Percentiles rank a stretch among this genome's conserved stretches.
These are phyloP conservation scores for Mesorhabditis spiculigera DNA, from an alignment of 2,888 invertebrate species.

Conservation along the genomic window DNA sequence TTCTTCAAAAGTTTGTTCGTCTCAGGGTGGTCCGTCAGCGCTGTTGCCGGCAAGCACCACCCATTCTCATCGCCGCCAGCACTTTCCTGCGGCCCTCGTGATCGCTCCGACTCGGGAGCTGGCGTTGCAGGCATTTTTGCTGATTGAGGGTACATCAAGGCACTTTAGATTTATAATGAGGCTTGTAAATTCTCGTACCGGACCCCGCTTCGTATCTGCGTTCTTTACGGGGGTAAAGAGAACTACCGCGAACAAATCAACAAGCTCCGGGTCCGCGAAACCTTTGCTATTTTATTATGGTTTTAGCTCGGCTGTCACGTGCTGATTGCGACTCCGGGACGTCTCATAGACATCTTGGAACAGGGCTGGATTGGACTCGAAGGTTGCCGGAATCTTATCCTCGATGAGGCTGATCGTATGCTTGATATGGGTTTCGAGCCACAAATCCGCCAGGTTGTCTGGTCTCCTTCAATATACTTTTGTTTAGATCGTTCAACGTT, in stretches of 20 bases:
- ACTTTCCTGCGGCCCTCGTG: constrained; percentile 90
- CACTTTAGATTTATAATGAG: constrained; percentile 73
- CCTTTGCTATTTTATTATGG: too few relatives aligned
- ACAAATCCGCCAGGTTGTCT: constrained; percentile 81
- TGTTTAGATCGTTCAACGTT: neutral
- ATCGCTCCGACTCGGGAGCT: constrained; percentile 97
- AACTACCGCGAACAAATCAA: constrained; percentile 59
- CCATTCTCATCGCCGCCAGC: constrained; percentile 72
- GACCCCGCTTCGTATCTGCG: constrained; percentile 89
- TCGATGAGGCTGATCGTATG: constrained; percentile 88
- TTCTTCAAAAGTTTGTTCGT: too few relatives aligned
- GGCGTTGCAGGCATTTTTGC: constrained; percentile 71
- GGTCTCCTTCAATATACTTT: constrained; percentile 64
- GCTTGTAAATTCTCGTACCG: constrained; percentile 96
- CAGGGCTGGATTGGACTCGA: constrained; percentile 92
- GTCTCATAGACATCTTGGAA: constrained; percentile 95
- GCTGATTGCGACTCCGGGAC: constrained; percentile 98
- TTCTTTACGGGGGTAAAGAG: constrained; percentile 83
- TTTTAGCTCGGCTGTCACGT: constrained; percentile 66
- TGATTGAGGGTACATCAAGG: too few relatives aligned
- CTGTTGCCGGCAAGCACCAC: too few relatives aligned
- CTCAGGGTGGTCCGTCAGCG: too few relatives aligned
- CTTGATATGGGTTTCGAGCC: constrained; percentile 99
- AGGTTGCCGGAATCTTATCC: constrained; percentile 92
- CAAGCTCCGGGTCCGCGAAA: constrained; percentile 58